Evolutionary conservation across 2,888 invertebrate species (phyloP).

Genomic region (Dolichopus griseipennis): DNA sequence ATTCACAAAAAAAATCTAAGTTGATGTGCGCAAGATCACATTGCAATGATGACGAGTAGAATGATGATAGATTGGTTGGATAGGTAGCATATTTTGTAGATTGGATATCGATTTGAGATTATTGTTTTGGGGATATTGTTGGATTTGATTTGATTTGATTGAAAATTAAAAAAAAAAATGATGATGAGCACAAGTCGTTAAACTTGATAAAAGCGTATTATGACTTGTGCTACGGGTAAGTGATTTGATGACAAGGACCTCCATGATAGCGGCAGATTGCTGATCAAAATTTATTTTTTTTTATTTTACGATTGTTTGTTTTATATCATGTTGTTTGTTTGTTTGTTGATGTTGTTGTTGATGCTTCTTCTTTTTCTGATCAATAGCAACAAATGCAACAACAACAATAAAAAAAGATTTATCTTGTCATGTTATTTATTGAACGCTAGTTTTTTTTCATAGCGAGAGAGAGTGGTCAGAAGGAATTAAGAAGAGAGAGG

Average conservation of each 20-base stretch:
- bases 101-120: too few relatives aligned
- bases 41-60: too few relatives aligned
- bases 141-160: constrained; percentile 1
- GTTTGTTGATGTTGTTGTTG: not conserved
- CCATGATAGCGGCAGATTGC: constrained; percentile 29
- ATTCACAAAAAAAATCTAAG: not conserved
- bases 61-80: too few relatives aligned
- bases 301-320: not conserved
- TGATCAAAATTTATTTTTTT: not conserved
- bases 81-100: too few relatives aligned
- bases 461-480: not conserved
- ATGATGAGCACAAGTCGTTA: not conserved
- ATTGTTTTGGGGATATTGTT: not conserved
- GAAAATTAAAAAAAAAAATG: not conserved
- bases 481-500: too few relatives aligned
- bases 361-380: not conserved
- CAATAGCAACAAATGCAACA: too few relatives aligned
- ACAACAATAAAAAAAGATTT: not conserved
- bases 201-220: constrained; percentile 6
- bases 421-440: constrained; percentile 3
- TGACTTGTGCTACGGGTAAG: constrained; percentile 16
- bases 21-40: not conserved
- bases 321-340: not conserved
- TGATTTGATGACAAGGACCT: constrained; percentile 37
- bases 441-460: not conserved